Evolutionary conservation across 2,797 vertebrate genomes (phyloP).

Genomic region (Dendrocincla tyrannina): DNA sequence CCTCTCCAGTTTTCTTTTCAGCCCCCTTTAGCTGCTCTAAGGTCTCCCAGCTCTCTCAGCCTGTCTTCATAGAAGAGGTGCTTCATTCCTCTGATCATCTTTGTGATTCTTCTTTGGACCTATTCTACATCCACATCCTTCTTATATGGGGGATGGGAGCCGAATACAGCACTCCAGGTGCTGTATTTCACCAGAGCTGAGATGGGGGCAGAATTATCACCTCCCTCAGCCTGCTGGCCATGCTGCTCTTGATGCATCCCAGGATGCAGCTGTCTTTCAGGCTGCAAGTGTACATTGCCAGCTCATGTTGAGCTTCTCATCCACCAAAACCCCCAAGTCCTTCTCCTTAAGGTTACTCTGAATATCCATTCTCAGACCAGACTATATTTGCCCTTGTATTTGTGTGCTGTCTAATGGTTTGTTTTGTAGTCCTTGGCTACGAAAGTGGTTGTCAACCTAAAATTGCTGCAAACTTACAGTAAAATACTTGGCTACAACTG

Average conservation of each 20-base stretch:
- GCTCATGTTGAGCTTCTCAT: background rate
- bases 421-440: background rate
- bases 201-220: background rate
- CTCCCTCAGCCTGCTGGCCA: no score
- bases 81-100: background rate
- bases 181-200: background rate
- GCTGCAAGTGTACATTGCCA: background rate
- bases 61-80: background rate
- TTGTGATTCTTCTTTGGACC: background rate
- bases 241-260: background rate
- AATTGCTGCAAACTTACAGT: background rate
- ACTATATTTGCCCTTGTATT: background rate
- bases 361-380: background rate
- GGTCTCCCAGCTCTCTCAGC: background rate
- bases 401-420: rapidly evolving
- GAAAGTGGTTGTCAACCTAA: background rate
- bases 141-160: background rate
- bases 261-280: background rate
- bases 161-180: background rate
- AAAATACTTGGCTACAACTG: background rate
- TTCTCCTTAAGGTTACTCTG: background rate
- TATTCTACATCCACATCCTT: background rate
- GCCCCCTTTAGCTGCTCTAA: background rate
- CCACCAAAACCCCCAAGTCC: background rate
- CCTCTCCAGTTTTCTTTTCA: background rate